Conservation (phyloP, 2,797 vertebrate species). For the Clarias platycephalus region DNA sequence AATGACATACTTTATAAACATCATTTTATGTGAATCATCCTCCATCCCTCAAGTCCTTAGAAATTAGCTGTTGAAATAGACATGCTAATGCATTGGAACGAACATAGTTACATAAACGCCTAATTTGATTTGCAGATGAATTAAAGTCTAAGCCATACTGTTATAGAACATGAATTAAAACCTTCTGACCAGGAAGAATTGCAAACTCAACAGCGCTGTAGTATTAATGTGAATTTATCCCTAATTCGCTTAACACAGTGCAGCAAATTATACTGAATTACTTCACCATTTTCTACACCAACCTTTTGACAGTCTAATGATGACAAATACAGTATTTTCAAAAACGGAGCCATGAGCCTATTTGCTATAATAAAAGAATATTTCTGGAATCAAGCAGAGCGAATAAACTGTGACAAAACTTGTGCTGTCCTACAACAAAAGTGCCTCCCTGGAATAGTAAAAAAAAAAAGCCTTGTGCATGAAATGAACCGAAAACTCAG, state of each 20-base stretch:
- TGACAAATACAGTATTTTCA: conserved; percentile 41
- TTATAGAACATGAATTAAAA: neutral
- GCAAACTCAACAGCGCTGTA: neutral
- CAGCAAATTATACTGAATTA: conserved; percentile 10
- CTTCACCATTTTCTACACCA: neutral
- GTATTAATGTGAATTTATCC: neutral
- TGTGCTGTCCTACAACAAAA: conserved; percentile 30
- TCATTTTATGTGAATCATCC: neutral
- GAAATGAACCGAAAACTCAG: conserved; percentile 31
- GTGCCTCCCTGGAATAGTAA: conserved; percentile 17
- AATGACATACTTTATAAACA: neutral
- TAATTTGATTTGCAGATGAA: neutral
- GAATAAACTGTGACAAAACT: conserved; percentile 8
- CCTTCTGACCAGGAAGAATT: neutral
- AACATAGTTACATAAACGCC: neutral
- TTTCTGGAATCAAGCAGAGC: conserved; percentile 24
- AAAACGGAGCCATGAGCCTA: conserved; percentile 13
- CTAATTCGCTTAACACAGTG: conserved; percentile 1
- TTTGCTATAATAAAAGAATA: conserved; percentile 21
- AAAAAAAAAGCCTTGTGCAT: conserved; percentile 39
- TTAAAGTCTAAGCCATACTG: neutral
- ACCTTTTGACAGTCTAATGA: conserved; percentile 12
- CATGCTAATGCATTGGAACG: neutral
- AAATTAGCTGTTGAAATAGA: neutral
- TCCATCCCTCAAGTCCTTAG: neutral